Evolutionary conservation across 1,140 invertebrate species (phyloP).

Genomic region (Fopius arisanus): DNA sequence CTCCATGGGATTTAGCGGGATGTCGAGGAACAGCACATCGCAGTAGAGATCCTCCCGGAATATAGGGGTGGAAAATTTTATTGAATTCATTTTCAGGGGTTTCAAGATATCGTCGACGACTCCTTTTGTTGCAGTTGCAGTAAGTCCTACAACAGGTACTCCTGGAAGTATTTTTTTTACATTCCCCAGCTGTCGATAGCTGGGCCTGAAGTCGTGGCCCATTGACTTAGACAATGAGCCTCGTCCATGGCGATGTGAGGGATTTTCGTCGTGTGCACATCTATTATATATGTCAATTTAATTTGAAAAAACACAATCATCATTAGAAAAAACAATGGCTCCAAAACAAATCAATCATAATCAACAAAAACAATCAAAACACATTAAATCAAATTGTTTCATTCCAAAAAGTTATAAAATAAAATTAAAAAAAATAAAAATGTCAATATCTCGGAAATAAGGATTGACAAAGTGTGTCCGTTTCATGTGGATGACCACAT

Average conservation of each 20-base stretch:
- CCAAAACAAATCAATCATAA: no score
- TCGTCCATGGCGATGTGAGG: conserved; percentile 86
- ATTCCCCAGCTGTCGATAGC: conserved; percentile 69
- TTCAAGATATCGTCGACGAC: conserved; percentile 75
- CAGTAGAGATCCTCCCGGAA: conserved; percentile 86
- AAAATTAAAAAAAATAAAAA: no score
- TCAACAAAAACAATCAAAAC: no score
- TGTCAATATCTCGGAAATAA: no score
- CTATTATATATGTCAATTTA: no score
- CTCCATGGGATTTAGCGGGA: conserved; percentile 49
- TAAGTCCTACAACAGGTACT: conserved; percentile 78
- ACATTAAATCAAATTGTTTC: no score
- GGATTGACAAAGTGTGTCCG: no score
- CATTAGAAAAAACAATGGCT: no score
- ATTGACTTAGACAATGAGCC: conserved; percentile 84
- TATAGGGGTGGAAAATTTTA: conserved; percentile 74
- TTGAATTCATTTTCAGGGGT: conserved; percentile 70
- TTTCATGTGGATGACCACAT: no score
- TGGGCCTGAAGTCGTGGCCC: conserved; percentile 83
- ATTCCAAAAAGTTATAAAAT: no score
- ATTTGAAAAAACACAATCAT: no score
- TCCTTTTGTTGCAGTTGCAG: conserved; percentile 81
- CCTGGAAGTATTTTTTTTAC: conserved; percentile 67
- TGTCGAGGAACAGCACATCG: conserved; percentile 70
- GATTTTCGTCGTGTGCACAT: conserved; percentile 74